Evolutionary conservation across 2,797 vertebrate genomes (phyloP).

Genomic region (Neomorphus geoffroyi): DNA sequence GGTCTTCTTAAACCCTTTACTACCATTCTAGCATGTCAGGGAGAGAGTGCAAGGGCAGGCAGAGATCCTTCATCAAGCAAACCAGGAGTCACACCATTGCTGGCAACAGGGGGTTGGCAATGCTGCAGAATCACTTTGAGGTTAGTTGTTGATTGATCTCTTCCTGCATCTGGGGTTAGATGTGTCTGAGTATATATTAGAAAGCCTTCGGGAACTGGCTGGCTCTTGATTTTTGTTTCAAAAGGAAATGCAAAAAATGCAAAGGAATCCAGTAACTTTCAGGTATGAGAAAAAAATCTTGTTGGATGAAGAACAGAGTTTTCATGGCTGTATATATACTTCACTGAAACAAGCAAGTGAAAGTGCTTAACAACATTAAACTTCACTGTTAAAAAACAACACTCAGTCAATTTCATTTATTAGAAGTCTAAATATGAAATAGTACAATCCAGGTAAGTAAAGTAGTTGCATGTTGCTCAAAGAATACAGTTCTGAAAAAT

Average conservation of each 20-base stretch:
- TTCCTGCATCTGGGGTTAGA: background rate
- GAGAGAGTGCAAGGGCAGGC: background rate
- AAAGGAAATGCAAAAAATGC: background rate
- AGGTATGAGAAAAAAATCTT: background rate
- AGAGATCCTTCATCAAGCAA: background rate
- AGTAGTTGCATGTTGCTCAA: background rate
- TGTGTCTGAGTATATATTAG: background rate
- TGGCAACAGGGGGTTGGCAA: background rate
- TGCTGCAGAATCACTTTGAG: background rate
- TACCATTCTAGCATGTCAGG: background rate
- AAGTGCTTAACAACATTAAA: slow-evolving; percentile 3
- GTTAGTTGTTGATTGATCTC: background rate
- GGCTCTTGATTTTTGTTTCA: background rate
- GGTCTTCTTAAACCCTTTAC: background rate
- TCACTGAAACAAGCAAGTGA: background rate
- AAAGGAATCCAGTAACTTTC: background rate
- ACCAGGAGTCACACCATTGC: background rate
- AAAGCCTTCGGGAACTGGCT: background rate
- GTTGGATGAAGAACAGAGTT: background rate
- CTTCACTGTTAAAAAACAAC: background rate
- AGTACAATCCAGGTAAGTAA: background rate
- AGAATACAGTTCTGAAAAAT: background rate
- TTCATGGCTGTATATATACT: background rate
- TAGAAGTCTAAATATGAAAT: background rate
- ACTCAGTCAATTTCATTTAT: background rate